Evolutionary conservation across 2,888 invertebrate genomes (phyloP).

Genomic region (Tillus elongatus): DNA sequence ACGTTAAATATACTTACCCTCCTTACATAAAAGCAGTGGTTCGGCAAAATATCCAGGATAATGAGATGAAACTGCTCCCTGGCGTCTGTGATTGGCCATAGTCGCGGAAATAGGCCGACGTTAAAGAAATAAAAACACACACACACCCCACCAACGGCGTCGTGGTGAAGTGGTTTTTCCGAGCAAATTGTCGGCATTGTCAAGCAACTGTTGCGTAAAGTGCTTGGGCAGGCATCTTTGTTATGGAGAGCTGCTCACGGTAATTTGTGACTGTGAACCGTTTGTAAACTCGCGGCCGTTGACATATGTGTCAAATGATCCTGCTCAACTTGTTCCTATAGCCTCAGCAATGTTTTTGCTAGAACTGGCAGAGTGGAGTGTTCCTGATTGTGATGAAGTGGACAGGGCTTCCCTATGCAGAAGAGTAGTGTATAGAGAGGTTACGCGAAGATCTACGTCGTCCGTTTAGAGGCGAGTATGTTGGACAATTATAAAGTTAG

Average conservation of each 20-base stretch:
- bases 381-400: slow-evolving; percentile 20
- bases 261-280: slow-evolving; percentile 30
- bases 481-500: slow-evolving; percentile 19
- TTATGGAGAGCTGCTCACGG: no score
- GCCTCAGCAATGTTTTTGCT: slow-evolving; percentile 27
- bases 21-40: no score
- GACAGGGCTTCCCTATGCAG: slow-evolving; percentile 16
- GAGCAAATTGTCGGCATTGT: no score
- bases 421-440: slow-evolving; percentile 18
- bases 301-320: slow-evolving; percentile 17
- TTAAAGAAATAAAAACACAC: no score
- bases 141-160: no score
- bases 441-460: slow-evolving; percentile 21
- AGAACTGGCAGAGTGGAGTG: slow-evolving; percentile 18
- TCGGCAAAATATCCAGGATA: no score
- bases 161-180: no score
- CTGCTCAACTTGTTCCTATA: slow-evolving; percentile 13
- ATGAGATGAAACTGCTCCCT: no score
- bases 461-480: slow-evolving; percentile 22
- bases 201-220: slow-evolving; percentile 33
- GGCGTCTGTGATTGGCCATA: no score
- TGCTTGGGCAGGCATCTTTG: slow-evolving; percentile 29
- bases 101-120: no score
- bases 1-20: no score
- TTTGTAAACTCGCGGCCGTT: slow-evolving; percentile 30